Evolutionary conservation across 1,140 invertebrate species (phyloP).

Genomic region (Bombus confusus): DNA sequence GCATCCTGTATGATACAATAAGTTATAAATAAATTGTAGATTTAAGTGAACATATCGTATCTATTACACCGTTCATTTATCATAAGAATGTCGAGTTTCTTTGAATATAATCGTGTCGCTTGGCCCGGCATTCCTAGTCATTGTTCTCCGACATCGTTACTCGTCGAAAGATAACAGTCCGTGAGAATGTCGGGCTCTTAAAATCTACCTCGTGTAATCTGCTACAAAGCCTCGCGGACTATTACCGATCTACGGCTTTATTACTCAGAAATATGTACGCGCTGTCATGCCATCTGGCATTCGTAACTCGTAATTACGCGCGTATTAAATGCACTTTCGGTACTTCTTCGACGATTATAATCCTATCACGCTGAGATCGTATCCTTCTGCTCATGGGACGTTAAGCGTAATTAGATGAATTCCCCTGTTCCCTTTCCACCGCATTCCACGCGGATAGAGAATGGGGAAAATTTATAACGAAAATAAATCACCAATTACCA

Average conservation of each 20-base stretch:
- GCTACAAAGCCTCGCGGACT: neutral
- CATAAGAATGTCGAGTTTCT: neutral
- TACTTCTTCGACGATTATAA: neutral
- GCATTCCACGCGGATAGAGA: neutral
- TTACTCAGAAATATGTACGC: slow-evolving; percentile 13
- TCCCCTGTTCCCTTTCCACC: neutral
- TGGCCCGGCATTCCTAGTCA: neutral
- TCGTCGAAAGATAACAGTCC: slow-evolving; percentile 44
- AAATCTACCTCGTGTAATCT: slow-evolving; percentile 30
- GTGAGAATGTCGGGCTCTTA: slow-evolving; percentile 53
- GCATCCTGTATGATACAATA: neutral
- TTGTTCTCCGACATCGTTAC: slow-evolving; percentile 8
- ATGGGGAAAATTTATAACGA: slow-evolving; percentile 9
- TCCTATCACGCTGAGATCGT: neutral
- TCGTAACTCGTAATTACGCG: slow-evolving; percentile 28
- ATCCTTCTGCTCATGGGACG: neutral
- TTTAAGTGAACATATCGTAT: too few relatives aligned
- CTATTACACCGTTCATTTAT: too few relatives aligned
- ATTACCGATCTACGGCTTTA: slow-evolving; percentile 29
- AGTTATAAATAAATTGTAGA: too few relatives aligned
- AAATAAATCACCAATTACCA: slow-evolving; percentile 39
- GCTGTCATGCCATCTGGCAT: slow-evolving; percentile 12
- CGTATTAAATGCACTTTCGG: slow-evolving; percentile 18
- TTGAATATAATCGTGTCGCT: slow-evolving; percentile 7
- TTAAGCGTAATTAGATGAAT: slow-evolving; percentile 22